These are phyloP conservation scores for Pteria penguin DNA, from an alignment of 2,888 invertebrate genomes.

Conservation along the genomic window DNA sequence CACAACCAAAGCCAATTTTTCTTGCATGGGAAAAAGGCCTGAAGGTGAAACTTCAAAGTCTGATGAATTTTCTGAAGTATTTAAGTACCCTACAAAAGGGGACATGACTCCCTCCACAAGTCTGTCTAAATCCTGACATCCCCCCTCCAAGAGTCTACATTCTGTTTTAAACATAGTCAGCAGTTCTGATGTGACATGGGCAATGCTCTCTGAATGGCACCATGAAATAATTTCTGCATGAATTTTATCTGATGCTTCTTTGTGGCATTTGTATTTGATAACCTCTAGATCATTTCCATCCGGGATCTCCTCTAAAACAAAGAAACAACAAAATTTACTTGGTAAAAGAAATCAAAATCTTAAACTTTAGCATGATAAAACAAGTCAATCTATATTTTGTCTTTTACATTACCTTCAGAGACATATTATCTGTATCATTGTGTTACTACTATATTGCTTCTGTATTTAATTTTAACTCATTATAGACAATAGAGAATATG, in stretches of 20 bases:
- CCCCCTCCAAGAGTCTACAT: constrained; percentile 49
- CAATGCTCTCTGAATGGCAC: constrained; percentile 41
- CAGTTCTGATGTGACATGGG: constrained; percentile 39
- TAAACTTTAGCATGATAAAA: no score
- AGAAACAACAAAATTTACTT: no score
- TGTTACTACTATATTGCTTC: no score
- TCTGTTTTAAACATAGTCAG: constrained; percentile 45
- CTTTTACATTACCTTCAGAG: no score
- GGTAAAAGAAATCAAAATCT: background rate
- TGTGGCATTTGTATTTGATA: constrained; percentile 49
- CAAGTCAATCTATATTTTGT: no score
- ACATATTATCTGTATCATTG: no score
- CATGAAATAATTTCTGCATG: constrained; percentile 43
- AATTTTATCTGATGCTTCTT: constrained; percentile 43
- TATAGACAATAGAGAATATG: no score
- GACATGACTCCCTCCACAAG: constrained; percentile 41
- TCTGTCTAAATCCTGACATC: constrained; percentile 47
- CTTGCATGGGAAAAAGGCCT: constrained; percentile 49
- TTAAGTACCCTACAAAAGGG: background rate
- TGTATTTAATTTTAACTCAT: no score
- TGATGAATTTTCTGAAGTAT: constrained; percentile 12
- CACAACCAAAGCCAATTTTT: constrained; percentile 52
- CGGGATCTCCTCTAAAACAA: constrained; percentile 23
- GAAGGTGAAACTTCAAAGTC: constrained; percentile 1
- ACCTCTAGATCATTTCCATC: constrained; percentile 51